A percentile compares a stretch with the other conserved stretches of the same genome.
Evolutionary conservation across 2,888 invertebrate genomes (phyloP).

Genomic region (Agrochola lychnidis): DNA sequence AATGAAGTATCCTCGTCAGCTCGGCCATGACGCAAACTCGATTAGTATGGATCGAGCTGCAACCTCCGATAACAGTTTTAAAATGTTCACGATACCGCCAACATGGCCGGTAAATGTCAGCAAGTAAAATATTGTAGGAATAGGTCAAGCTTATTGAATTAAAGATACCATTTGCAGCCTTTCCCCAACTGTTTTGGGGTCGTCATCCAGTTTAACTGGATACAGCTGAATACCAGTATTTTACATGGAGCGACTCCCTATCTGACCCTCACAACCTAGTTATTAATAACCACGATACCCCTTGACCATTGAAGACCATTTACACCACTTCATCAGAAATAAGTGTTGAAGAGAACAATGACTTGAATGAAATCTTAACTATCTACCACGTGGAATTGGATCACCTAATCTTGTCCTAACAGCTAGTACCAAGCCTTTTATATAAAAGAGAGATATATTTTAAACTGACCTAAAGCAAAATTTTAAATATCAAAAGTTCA

Average conservation of each 20-base stretch:
- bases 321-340: not conserved
- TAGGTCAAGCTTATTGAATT: not conserved
- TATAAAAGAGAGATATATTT: not conserved
- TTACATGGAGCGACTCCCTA: not conserved
- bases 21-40: constrained; percentile 52
- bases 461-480: not conserved
- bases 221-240: not conserved
- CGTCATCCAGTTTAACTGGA: not conserved
- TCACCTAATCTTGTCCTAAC: not conserved
- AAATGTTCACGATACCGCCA: constrained; percentile 13
- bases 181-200: no score
- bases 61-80: constrained; percentile 34
- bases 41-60: constrained; percentile 51
- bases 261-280: not conserved
- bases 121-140: not conserved
- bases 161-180: not conserved
- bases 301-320: not conserved
- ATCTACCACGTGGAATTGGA: not conserved
- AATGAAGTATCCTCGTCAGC: constrained; percentile 45
- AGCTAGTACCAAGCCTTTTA: not conserved
- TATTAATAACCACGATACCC: not conserved
- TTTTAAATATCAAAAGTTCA: not conserved
- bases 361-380: not conserved
- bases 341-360: not conserved
- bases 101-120: constrained; percentile 28